Evolutionary conservation across 2,113 vertebrate species (phyloP), one percentile per base, ranked within the genome.

Genomic region (Hipposideros armiger): DNA sequence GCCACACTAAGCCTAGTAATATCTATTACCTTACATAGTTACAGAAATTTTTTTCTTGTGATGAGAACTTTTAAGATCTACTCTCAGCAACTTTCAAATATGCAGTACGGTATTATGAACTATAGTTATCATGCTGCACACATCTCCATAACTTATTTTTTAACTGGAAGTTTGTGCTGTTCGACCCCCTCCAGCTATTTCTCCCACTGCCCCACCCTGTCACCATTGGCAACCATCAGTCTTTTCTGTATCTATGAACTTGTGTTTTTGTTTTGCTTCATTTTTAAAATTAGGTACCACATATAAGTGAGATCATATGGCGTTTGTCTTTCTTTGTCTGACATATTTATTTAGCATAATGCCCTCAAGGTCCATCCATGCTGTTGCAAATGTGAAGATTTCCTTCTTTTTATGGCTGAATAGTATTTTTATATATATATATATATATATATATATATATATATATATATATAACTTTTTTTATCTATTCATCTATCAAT

Each of bases 311-410:
- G 66, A 72, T 84, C 45, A 36, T 20, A 60, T n/a, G 26, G 62
- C n/a, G 62, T 72, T 72, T 83, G 64, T 72, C 24, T 82, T 91
- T 60, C 76, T 69, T 54, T 70, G 20, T 91, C 77, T 91, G 67
- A 62, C 11, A 72, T 91, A 81, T 56, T 70, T 81, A 67, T 67
- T 91, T 83, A 73, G 32, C 42, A 62, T 50, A 82, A 62, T 40
- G 54, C 7, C 24, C 28, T 62, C n/a, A 15, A 47, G 54, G 47
- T 54, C 24, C 66, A 91, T 82, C 40, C 52, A 60, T 72, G 54
- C 50, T 62, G 30, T 82, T 91, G 32, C 42, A 72, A 73, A 82
- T 50, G 67, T 67, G 66, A 52, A 50, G 42, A 73, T 73, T 82
- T 36, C 42, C 70, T 70, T 70, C 45, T 67, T 69, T n/a, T 54